phyloP scores from a whole-genome alignment of 2,113 vertebrate species.

The Ictalurus furcatus region DNA sequence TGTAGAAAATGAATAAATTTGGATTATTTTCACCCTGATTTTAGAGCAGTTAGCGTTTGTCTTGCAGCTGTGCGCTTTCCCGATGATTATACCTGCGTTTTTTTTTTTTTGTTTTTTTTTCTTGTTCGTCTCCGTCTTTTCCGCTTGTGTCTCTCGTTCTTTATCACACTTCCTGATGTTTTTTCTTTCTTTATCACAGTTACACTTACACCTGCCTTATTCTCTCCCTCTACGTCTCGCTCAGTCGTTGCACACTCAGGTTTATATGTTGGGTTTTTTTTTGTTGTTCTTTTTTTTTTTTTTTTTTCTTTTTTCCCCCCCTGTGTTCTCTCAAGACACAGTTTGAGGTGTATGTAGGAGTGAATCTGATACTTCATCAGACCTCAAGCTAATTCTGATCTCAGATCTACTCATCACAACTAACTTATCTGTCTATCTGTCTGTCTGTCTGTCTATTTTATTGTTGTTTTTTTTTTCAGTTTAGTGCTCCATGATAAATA shows the following conservation, averaged over 20 bases:
- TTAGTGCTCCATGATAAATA: neutral
- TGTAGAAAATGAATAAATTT: neutral
- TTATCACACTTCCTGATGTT: constrained; percentile 60
- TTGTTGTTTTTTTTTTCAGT: neutral
- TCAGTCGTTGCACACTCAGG: too few relatives aligned
- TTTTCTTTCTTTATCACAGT: constrained; percentile 60
- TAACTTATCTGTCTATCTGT: neutral
- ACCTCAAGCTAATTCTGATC: neutral
- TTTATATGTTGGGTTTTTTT: neutral
- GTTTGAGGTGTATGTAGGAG: too few relatives aligned
- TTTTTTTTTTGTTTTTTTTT: too few relatives aligned
- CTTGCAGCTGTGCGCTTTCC: neutral
- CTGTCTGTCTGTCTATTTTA: neutral
- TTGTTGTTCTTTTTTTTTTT: too few relatives aligned
- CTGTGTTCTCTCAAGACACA: constrained; percentile 40
- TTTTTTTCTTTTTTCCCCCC: neutral
- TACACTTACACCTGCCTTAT: constrained; percentile 35
- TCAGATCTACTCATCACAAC: neutral
- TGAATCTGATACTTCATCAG: neutral
- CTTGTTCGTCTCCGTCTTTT: neutral
- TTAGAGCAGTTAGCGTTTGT: neutral
- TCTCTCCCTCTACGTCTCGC: constrained; percentile 45
- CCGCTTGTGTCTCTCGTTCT: constrained; percentile 58
- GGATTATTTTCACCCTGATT: neutral
- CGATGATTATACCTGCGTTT: neutral